Conservation (phyloP, 2,888 invertebrate species). For the Drosophila nr. fundita region DNA sequence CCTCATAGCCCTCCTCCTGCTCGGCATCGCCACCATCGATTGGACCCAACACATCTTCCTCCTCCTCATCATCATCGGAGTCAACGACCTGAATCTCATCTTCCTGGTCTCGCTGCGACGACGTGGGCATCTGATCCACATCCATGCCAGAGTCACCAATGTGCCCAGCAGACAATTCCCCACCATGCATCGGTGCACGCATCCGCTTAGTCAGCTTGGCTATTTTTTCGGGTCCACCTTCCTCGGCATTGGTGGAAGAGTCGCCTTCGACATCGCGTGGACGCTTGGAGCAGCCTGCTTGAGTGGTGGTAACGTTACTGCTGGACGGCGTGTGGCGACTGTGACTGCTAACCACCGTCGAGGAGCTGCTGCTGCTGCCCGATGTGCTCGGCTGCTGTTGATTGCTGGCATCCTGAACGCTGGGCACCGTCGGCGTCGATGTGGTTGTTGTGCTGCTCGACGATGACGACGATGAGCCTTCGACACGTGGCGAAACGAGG, state of each 20-base stretch:
- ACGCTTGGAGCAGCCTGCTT: slow-evolving; percentile 87
- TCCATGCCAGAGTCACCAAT: slow-evolving; percentile 87
- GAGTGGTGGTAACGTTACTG: slow-evolving; percentile 89
- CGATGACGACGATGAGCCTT: slow-evolving; percentile 85
- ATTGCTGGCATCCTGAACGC: slow-evolving; percentile 80
- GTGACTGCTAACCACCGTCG: slow-evolving; percentile 85
- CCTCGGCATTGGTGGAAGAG: slow-evolving; percentile 85
- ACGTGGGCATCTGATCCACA: slow-evolving; percentile 94
- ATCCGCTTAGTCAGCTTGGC: slow-evolving; percentile 82
- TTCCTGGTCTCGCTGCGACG: slow-evolving; percentile 94
- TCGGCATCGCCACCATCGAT: slow-evolving; percentile 86
- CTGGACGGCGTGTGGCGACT: slow-evolving; percentile 87
- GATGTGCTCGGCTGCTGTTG: slow-evolving; percentile 85
- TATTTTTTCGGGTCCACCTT: slow-evolving; percentile 82
- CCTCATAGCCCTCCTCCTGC: slow-evolving; percentile 87
- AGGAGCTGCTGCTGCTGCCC: slow-evolving; percentile 82
- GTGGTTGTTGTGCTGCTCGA: slow-evolving; percentile 54
- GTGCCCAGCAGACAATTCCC: slow-evolving; percentile 84
- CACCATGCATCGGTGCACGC: slow-evolving; percentile 80
- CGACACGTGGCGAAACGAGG: slow-evolving; percentile 89
- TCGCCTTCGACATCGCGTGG: slow-evolving; percentile 87
- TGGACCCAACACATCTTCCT: slow-evolving; percentile 83
- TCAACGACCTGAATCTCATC: slow-evolving; percentile 93
- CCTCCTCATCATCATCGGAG: slow-evolving; percentile 92
- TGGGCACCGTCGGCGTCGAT: slow-evolving; percentile 73